Evolutionary conservation across 2,113 vertebrate genomes (phyloP).

Genomic region (Oncorhynchus mykiss): DNA sequence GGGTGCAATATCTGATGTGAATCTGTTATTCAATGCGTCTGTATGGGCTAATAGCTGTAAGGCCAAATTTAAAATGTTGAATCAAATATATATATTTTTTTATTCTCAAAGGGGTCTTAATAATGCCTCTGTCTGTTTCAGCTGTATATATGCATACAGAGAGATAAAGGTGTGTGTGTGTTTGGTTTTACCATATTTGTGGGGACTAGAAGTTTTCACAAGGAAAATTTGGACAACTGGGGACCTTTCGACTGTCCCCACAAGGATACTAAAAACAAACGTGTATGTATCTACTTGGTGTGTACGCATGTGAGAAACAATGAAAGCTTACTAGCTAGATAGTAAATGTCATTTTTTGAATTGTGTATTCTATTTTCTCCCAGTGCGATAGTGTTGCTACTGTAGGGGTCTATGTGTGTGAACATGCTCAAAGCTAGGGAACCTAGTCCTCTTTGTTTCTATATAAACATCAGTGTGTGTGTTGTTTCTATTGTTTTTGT

Average conservation of each 20-base stretch:
- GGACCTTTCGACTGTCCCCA: too few species aligned
- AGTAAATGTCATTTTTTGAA: background rate
- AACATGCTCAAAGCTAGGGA: background rate
- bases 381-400: background rate
- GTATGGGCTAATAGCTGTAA: too few species aligned
- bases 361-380: background rate
- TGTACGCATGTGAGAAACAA: too few species aligned
- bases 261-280: too few species aligned
- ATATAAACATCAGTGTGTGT: background rate
- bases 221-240: background rate
- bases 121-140: constrained; percentile 36
- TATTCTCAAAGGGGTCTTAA: constrained; percentile 27
- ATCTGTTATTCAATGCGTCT: too few species aligned
- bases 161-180: background rate
- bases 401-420: background rate
- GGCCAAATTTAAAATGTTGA: too few species aligned
- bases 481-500: background rate
- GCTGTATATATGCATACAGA: constrained; percentile 3
- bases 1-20: too few species aligned
- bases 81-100: constrained; percentile 18
- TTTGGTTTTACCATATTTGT: too few species aligned
- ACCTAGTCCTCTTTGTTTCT: background rate
- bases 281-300: too few species aligned
- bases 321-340: too few species aligned
- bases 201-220: constrained; percentile 33